These are phyloP conservation scores for Cetoscarus ocellatus DNA, from an alignment of 2,797 vertebrate species.

Conservation along the genomic window DNA sequence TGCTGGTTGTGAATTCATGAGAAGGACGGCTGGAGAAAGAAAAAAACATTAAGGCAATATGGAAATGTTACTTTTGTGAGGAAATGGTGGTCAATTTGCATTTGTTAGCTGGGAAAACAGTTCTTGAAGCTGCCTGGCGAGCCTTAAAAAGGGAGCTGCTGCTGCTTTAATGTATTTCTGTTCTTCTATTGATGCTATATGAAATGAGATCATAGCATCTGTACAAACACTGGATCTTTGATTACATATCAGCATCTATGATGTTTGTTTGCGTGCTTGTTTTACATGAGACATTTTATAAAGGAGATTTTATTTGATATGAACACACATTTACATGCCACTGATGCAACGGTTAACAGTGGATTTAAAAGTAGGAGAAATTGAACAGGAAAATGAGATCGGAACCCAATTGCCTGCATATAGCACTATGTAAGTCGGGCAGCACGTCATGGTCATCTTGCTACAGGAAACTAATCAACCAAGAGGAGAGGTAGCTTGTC, in stretches of 20 bases:
- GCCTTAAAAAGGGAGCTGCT: conserved; percentile 33
- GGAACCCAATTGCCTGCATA: no score
- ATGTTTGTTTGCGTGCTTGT: neutral
- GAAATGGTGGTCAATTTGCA: conserved; percentile 73
- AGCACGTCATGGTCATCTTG: no score
- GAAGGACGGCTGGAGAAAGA: conserved; percentile 62
- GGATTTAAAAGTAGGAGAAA: no score
- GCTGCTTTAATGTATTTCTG: conserved; percentile 31
- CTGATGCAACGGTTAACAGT: no score
- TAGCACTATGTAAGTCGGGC: no score
- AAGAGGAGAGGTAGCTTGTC: no score
- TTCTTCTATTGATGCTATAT: conserved; percentile 8
- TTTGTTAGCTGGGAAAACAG: conserved; percentile 70
- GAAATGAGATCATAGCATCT: conserved; percentile 35
- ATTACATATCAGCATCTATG: conserved; percentile 27
- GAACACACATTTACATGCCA: no score
- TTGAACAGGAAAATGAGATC: no score
- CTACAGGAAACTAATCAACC: no score
- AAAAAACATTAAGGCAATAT: conserved; percentile 70
- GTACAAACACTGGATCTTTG: conserved; percentile 26
- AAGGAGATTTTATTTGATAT: no score
- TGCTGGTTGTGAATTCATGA: conserved; percentile 59
- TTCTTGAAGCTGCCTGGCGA: conserved; percentile 43
- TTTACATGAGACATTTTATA: no score
- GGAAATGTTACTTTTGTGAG: conserved; percentile 73